phyloP scores from a whole-genome alignment of 2,797 vertebrate genomes.

The Lepus townsendii region DNA sequence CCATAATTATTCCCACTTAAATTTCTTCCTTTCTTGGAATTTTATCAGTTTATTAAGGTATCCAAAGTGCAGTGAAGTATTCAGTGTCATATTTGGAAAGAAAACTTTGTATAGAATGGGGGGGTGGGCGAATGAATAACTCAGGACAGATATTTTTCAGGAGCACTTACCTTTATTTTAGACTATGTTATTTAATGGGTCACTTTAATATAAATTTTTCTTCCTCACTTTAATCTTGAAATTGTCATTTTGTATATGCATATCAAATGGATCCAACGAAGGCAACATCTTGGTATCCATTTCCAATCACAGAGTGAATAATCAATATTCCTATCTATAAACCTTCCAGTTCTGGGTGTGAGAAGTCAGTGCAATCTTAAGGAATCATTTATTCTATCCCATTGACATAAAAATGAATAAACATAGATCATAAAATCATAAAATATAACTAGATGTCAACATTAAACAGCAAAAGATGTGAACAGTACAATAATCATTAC shows the following conservation, averaged over 20 bases:
- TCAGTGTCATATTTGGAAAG: background rate
- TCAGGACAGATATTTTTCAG: conserved; percentile 1
- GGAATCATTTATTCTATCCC: conserved; percentile 16
- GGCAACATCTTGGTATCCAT: background rate
- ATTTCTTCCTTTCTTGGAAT: conserved; percentile 27
- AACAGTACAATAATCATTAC: conserved; percentile 84
- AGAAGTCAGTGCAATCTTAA: conserved; percentile 10
- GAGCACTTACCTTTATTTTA: conserved; percentile 28
- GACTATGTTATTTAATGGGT: conserved; percentile 49
- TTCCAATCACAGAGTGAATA: conserved; percentile 47
- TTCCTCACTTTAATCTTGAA: conserved; percentile 14
- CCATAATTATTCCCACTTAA: too few species aligned
- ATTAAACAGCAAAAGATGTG: conserved; percentile 82
- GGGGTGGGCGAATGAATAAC: background rate
- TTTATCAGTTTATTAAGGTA: conserved; percentile 46
- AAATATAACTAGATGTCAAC: too few species aligned
- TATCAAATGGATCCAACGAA: background rate
- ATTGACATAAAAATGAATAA: conserved; percentile 14
- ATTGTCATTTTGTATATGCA: background rate
- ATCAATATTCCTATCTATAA: background rate
- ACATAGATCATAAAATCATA: too few species aligned
- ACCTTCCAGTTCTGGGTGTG: background rate
- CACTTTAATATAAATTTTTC: background rate
- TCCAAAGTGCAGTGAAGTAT: conserved; percentile 27
- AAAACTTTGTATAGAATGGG: conserved; percentile 57